phyloP scores from a whole-genome alignment of 2,888 invertebrate species.

The Erebia palarica region DNA sequence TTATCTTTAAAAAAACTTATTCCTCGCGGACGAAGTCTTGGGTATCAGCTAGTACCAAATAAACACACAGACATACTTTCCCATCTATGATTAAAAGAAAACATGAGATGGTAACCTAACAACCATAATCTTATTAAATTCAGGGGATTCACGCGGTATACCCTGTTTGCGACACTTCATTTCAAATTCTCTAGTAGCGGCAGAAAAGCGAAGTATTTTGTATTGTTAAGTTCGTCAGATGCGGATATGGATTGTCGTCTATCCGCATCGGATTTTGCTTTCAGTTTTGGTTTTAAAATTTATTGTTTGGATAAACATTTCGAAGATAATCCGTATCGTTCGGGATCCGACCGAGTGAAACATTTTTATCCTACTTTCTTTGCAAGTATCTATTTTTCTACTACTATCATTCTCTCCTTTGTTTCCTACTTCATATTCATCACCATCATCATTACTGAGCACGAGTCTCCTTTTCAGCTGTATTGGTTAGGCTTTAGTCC shows the following conservation, averaged over 20 bases:
- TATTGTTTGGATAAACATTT: slow-evolving; percentile 2
- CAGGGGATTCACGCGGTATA: neutral
- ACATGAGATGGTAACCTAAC: neutral
- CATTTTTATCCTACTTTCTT: neutral
- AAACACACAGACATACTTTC: neutral
- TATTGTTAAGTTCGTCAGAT: slow-evolving; percentile 25
- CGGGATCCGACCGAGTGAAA: neutral
- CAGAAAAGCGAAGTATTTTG: neutral
- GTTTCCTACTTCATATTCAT: too few relatives aligned
- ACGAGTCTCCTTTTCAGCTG: too few relatives aligned
- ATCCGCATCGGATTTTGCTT: neutral
- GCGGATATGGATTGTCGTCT: slow-evolving; percentile 20
- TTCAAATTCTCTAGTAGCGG: slow-evolving; percentile 6
- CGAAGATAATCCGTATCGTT: neutral
- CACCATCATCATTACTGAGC: too few relatives aligned
- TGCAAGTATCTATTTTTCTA: neutral
- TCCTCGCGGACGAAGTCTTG: too few relatives aligned
- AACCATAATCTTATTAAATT: neutral
- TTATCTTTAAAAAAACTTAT: too few relatives aligned
- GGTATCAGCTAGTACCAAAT: too few relatives aligned
- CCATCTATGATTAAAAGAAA: neutral
- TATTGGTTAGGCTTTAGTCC: too few relatives aligned
- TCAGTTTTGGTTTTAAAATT: neutral
- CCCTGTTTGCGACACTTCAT: neutral
- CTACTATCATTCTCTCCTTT: too few relatives aligned